These are phyloP conservation scores for Trichechus manatus DNA, from an alignment of 2,113 vertebrate species.

Conservation along the genomic window DNA sequence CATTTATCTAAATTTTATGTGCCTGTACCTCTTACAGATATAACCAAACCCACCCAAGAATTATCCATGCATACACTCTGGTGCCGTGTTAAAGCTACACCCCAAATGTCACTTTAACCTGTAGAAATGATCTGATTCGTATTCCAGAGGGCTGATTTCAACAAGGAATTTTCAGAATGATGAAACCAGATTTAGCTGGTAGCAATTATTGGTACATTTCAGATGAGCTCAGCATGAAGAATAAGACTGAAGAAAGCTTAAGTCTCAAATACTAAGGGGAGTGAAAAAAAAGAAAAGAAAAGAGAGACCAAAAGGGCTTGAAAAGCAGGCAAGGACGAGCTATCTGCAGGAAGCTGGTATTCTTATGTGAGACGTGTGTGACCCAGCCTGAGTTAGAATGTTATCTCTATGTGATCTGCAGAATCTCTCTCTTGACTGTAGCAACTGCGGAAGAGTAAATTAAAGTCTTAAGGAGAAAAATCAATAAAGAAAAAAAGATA, in stretches of 20 bases:
- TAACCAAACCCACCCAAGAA: not conserved
- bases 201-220: conserved; percentile 90
- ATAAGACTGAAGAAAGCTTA: conserved; percentile 89
- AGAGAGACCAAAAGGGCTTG: conserved; percentile 82
- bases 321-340: conserved; percentile 85
- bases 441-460: conserved; percentile 87
- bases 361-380: conserved; percentile 85
- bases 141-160: conserved; percentile 84
- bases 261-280: conserved; percentile 87
- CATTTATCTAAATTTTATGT: conserved; percentile 44
- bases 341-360: conserved; percentile 88
- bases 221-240: conserved; percentile 88
- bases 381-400: conserved; percentile 86
- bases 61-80: not conserved
- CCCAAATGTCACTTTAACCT: conserved; percentile 82
- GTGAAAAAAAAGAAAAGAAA: conserved; percentile 74
- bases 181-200: conserved; percentile 85
- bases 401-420: conserved; percentile 87
- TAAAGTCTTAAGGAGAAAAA: conserved; percentile 89
- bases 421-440: conserved; percentile 87
- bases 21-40: not conserved
- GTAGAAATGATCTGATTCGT: conserved; percentile 76
- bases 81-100: conserved; percentile 47
- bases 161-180: conserved; percentile 86
- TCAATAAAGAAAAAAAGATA: conserved; percentile 84